Base-by-base conservation (phyloP, 2,113 vertebrate genomes). In the Corythaixoides concolor region DNA sequence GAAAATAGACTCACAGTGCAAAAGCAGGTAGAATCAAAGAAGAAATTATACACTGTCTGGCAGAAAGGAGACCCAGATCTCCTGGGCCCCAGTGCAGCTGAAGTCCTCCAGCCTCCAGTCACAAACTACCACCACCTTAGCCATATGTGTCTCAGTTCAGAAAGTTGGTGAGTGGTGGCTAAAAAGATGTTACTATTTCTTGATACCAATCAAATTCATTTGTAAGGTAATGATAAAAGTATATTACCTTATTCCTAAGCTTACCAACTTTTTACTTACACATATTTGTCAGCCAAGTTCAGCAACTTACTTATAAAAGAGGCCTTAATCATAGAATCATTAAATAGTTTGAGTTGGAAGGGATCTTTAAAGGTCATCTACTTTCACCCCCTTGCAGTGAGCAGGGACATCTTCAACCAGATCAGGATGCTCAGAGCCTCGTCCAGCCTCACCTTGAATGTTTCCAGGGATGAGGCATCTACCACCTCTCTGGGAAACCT, bases 41-140 rank as follows among this genome's bases (percentile, higher is more conserved):
- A 33, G 2, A 66, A 89, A 67, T 78, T 32, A 28, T 13, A 15
- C 6, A 8, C 33, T 45, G 30, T 4, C 9, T 77, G 33, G 27
- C 14, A 84, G 64, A 69, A 50, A 49, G 26, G 47, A 74, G 47
- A 62, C 19, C 3, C 3, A 2, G 12, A 66, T n/a, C 27, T 79
- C 56, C 16, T 43, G n/a, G 30, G 3, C 13, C 5, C 20, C 32
- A 52, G 7, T 0, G 1, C 8, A 73, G 43, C 1, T 12, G 8
- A 41, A 84, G 15, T 20, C 24, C 24, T 67, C 47, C 60, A 83
- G 30, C 14, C 55, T 77, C n/a, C 8, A 78, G 52, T 43, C 16
- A 75, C 14, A 62, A 45, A 9, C 22, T 35, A 18, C 28, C 22
- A 19, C 10, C 49, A 23, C 6, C 18, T 16, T 69, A 47, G 33